Base-by-base conservation (phyloP, 2,888 invertebrate species). In the Nycteola revayana region DNA sequence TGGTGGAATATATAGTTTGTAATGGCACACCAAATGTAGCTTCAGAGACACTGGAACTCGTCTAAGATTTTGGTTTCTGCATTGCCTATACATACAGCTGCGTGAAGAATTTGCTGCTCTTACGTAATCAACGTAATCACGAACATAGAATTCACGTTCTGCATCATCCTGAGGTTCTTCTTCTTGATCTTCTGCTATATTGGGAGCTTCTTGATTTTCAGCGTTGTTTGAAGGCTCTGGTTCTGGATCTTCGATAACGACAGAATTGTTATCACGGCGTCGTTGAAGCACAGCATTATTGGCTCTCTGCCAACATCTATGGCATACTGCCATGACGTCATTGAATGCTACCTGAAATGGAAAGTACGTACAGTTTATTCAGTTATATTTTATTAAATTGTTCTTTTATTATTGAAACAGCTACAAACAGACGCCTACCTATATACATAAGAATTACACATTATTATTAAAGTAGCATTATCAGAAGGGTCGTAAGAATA, bases 1-100 rank as follows among this genome's bases (percentile, higher is more conserved):
- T 7, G 36, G 35, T 31, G 37, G 39, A 39, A 39, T 39, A 30
- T 39, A 39, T 24, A 39, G 9, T 25, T 27, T 26, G 5, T 39
- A 39, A 25, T 39, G 28, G 2, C 38, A 39, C 2, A 39, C 22
- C 3, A 39, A n/a, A 34, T 33, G 28, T 28, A 39, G 21, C 28
- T 39, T 39, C 8, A 34, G 25, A 7, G 38, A 29, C 32, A 28
- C 25, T 11, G 35, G 34, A 2, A 35, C 25, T 31, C 25, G 23
- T 17, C 31, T 1, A 1, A 25, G 25, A 22, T 24, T 31, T 25
- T 24, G 14, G 14, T 31, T 2, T 25, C 10, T 24, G 10, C 24
- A 31, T 22, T 24, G 24, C 23, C 20, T 31, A 14, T 25, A 31
- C 8, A 14, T 22, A 22, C 31, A 31, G 25, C 2, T 2, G 2